Conservation (phyloP, 2,797 vertebrate genomes). For the Buceros bicornis region DNA sequence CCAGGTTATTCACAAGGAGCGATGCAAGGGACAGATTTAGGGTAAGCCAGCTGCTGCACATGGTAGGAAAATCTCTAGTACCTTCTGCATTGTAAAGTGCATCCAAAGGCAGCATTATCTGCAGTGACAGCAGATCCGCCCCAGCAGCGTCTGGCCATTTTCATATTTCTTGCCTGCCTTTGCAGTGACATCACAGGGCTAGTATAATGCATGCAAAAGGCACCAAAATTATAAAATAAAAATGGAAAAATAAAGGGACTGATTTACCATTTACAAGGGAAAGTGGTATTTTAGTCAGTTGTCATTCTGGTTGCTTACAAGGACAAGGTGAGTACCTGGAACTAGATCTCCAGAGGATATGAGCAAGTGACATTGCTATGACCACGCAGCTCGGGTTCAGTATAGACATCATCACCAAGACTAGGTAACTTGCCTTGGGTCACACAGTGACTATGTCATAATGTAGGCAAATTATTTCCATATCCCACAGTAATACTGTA, state of each 20-base stretch:
- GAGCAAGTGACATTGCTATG: background rate
- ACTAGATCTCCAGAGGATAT: background rate
- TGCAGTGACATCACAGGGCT: background rate
- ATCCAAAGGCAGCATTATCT: background rate
- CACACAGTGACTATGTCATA: background rate
- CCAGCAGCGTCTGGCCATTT: background rate
- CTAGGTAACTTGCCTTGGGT: background rate
- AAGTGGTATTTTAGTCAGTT: background rate
- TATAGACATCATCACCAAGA: background rate
- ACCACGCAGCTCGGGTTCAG: background rate
- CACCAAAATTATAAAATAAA: no score
- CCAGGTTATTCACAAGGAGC: background rate
- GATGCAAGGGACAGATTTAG: background rate
- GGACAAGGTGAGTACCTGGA: background rate
- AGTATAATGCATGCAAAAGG: background rate
- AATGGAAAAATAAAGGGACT: no score
- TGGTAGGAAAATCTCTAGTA: background rate
- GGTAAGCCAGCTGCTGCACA: background rate
- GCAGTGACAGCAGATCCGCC: background rate
- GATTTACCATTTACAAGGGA: background rate
- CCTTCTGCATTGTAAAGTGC: background rate
- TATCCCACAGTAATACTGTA: background rate
- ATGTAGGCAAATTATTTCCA: background rate
- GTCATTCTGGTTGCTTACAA: background rate
- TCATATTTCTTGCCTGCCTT: background rate